Base-by-base conservation (phyloP, 2,113 vertebrate species). In the Rhinopomastus cyanomelas region DNA sequence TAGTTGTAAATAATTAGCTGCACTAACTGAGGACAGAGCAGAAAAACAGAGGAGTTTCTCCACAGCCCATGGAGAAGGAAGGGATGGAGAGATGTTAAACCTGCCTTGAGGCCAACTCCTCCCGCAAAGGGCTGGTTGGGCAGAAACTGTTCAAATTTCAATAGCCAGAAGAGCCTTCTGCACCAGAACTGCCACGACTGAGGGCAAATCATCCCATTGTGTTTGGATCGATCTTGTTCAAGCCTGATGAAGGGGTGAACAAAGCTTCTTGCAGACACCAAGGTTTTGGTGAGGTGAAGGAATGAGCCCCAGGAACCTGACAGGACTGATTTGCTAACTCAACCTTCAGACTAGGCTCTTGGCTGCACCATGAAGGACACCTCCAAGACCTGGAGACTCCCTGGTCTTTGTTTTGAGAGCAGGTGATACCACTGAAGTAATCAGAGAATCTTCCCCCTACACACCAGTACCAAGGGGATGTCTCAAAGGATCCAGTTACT, bases 381-480 rank as follows among this genome's bases (percentile, higher is more conserved):
- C 30, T 0, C 9, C 12, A 5, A 32, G 32, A 7, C 4, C 37
- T 1, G 1, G 26, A 32, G 32, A 13, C 6, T 11, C 16, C 11
- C 14, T 32, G 3, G 36, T 21, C 36, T 78, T 32, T 42, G 20
- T 22, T 44, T 49, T 75, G 29, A 16, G 59, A 66, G 39, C n/a
- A 69, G 56, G 5, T 1, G 2, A 14, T 9, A 23, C 8, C 30
- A 23, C 21, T 12, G 2, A 66, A 25, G 53, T 37, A 64, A 36
- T 15, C 3, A 1, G 32, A 66, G 29, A 22, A 25, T 34, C 29
- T 73, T 61, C 22, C 34, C 17, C 17, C 3, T 5, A 1, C 2
- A 39, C 36, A 25, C 42, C 62, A 49, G 20, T 20, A n/a, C 27
- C 0, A 0, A 36, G 51, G 29, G 5, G 25, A 1, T 8, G 10